phyloP scores from a whole-genome alignment of 2,113 vertebrate genomes.

The Cichladusa arquata region DNA sequence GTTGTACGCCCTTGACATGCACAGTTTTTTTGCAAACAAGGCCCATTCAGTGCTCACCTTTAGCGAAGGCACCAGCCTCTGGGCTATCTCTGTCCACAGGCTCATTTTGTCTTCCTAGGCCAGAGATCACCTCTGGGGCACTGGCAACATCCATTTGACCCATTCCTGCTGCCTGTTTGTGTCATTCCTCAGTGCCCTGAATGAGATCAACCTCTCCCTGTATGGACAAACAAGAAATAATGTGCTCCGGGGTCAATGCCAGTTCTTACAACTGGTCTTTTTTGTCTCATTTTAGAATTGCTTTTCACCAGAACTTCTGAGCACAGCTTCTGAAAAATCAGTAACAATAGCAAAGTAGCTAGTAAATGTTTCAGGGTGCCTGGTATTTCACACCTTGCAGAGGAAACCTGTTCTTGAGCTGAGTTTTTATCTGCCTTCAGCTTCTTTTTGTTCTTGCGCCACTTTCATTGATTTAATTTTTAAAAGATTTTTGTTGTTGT shows the following conservation, averaged over 20 bases:
- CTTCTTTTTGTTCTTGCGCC: rapidly evolving
- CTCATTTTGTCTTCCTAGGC: background rate
- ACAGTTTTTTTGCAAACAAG: background rate
- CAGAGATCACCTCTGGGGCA: background rate
- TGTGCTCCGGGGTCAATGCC: background rate
- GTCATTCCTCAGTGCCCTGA: background rate
- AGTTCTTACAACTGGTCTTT: background rate
- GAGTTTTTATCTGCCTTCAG: background rate
- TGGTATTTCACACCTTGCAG: background rate
- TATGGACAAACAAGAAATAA: background rate
- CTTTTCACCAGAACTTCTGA: background rate
- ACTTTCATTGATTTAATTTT: background rate
- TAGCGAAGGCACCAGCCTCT: background rate
- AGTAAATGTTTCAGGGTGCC: background rate
- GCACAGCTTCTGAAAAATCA: background rate
- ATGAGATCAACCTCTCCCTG: background rate
- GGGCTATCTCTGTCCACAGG: background rate
- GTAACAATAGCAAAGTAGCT: background rate
- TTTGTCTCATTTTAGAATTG: background rate
- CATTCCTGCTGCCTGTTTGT: background rate
- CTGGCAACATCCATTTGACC: background rate
- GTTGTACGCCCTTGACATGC: background rate
- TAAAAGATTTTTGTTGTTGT: background rate
- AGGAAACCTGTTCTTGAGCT: background rate
- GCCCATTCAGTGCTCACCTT: background rate